phyloP scores from a whole-genome alignment of 2,797 vertebrate species.

The Acestrorhynchus altus region DNA sequence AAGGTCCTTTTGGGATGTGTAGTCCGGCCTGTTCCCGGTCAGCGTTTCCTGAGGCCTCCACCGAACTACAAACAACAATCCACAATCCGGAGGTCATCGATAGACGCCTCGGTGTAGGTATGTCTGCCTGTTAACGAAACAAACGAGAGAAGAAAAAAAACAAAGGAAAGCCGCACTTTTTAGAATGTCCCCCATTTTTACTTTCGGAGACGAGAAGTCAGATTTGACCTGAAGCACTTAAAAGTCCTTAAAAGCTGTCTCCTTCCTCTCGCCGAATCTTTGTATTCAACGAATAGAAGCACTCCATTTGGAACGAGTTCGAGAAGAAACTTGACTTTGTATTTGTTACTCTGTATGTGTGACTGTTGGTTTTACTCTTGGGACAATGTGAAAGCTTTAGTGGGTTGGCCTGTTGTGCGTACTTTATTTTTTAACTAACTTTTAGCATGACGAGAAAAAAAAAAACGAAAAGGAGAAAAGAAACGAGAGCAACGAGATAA shows the following conservation, averaged over 20 bases:
- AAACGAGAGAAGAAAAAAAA: slow-evolving; percentile 32
- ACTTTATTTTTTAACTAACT: slow-evolving; percentile 39
- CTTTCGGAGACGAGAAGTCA: slow-evolving; percentile 68
- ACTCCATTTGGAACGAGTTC: slow-evolving; percentile 49
- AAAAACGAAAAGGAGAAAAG: slow-evolving; percentile 21
- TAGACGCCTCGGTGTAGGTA: slow-evolving; percentile 59
- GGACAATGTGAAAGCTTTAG: slow-evolving; percentile 59
- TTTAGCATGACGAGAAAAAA: slow-evolving; percentile 50
- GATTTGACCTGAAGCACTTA: slow-evolving; percentile 79
- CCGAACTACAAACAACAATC: slow-evolving; percentile 40
- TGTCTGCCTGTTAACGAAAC: slow-evolving; percentile 49
- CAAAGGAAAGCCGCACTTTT: slow-evolving; percentile 78
- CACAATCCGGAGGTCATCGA: slow-evolving; percentile 23
- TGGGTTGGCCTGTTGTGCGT: slow-evolving; percentile 55
- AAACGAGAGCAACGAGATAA: slow-evolving; percentile 1
- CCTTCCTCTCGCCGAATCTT: slow-evolving; percentile 44
- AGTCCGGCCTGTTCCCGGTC: slow-evolving; percentile 22
- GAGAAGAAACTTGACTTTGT: slow-evolving; percentile 59
- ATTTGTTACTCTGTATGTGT: slow-evolving; percentile 50
- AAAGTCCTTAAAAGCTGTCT: slow-evolving; percentile 58
- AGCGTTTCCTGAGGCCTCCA: slow-evolving; percentile 27
- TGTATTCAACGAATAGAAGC: slow-evolving; percentile 47
- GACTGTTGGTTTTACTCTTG: slow-evolving; percentile 51
- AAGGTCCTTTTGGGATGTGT: slow-evolving; percentile 16
- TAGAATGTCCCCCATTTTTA: slow-evolving; percentile 69